Base-by-base conservation (phyloP, 2,113 vertebrate genomes). In the Pelusios castaneus region DNA sequence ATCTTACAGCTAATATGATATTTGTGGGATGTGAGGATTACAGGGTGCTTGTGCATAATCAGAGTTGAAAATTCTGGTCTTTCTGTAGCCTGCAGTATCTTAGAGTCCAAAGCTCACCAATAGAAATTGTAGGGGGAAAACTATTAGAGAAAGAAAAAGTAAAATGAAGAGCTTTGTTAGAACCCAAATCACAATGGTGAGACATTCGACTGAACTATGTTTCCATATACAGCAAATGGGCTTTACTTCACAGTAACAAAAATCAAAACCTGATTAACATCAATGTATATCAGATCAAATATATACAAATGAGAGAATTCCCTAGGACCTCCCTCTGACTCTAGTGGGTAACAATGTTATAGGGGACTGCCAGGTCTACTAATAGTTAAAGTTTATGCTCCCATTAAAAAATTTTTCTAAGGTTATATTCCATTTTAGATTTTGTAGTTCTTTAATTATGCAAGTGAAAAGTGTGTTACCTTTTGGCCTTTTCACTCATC, bases 1-100 rank as follows among this genome's bases (percentile, higher is more conserved):
- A 91, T 92, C 87, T 96, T 84, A 86, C 51, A 84, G 79, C 56
- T 88, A 87, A 77, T 80, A 80, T 7, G 70, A 0, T 89, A 43
- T 88, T 93, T 94, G 83, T 78, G 67, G 34, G 55, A 89, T 84
- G 55, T 94, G 76, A 93, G 60, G 55, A 52, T 88, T 95, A 86
- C 14, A 7, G 84, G 83, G 87, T 91, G 77, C 76, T 94, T 55
- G 75, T 79, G 75, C 92, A 88, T 55, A 22, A 91, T 85, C 95
- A 27, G 58, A 88, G 88, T 95, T 95, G 84, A 91, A 82, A 95
- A 94, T 80, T 67, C 41, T 92, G 49, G 29, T 75, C 22, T 87
- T 82, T 78, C 76, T 88, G 58, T 2, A 1, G 70, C 24, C 89
- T 80, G 85, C 92, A 82, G 81, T 87, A 95, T 85, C 92, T 95